phyloP scores from a whole-genome alignment of 2,888 invertebrate genomes.

The Cryptosula pallasiana region DNA sequence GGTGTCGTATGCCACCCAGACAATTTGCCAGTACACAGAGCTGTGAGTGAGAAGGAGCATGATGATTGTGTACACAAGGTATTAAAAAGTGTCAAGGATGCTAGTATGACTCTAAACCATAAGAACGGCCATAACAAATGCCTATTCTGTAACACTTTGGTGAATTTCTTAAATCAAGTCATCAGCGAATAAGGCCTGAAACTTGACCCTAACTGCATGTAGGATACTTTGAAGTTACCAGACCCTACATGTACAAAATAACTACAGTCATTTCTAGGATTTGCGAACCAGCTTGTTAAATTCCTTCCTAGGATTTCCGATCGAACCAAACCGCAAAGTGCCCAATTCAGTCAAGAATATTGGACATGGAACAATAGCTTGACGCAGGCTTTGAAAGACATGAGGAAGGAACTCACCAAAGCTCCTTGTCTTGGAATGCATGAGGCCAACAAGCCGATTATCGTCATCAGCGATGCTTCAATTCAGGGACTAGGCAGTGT shows the following conservation, averaged over 20 bases:
- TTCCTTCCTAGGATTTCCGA: not conserved
- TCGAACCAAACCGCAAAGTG: not conserved
- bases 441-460: not conserved
- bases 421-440: not conserved
- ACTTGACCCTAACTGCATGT: not conserved
- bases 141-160: not conserved
- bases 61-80: not conserved
- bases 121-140: not conserved
- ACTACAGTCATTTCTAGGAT: slow-evolving; percentile 17
- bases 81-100: not conserved
- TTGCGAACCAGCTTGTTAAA: slow-evolving; percentile 5
- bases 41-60: not conserved
- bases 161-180: not conserved
- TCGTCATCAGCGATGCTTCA: not conserved
- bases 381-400: not conserved
- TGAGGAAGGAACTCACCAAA: not conserved
- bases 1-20: not conserved
- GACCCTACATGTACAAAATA: not conserved
- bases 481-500: not conserved
- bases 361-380: slow-evolving; percentile 2
- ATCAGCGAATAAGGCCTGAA: not conserved
- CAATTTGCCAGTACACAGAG: not conserved
- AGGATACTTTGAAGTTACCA: not conserved
- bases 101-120: not conserved
- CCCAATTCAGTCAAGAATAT: not conserved